These are phyloP conservation scores for Drosophila koepferae DNA, from an alignment of 2,888 invertebrate species.

Conservation along the genomic window DNA sequence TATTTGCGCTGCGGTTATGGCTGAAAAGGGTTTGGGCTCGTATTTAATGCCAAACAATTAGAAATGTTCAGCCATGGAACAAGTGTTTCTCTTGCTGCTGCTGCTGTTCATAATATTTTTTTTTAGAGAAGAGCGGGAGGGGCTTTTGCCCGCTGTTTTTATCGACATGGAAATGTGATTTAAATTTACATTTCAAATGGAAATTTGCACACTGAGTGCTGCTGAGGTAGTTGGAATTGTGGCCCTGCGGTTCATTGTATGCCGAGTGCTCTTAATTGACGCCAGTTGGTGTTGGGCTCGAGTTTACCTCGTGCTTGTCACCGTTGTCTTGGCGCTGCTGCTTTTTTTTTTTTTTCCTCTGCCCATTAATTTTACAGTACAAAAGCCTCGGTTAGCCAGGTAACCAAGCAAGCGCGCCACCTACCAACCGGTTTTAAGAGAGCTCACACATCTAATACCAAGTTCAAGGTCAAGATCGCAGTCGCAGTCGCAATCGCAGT, in stretches of 20 bases:
- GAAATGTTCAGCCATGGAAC: slow-evolving; percentile 50
- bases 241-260: slow-evolving; percentile 20
- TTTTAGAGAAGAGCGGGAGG: background rate
- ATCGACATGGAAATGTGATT: slow-evolving; percentile 58
- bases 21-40: slow-evolving; percentile 16
- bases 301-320: slow-evolving; percentile 58
- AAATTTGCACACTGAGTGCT: slow-evolving; percentile 37
- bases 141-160: slow-evolving; percentile 22
- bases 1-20: slow-evolving; percentile 54
- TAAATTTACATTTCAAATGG: slow-evolving; percentile 57
- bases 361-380: slow-evolving; percentile 68
- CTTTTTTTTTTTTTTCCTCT: slow-evolving; percentile 19
- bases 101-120: slow-evolving; percentile 20
- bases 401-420: slow-evolving; percentile 17
- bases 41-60: slow-evolving; percentile 49
- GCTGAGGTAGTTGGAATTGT: too few relatives aligned
- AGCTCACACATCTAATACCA: slow-evolving; percentile 78
- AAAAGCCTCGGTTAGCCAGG: slow-evolving; percentile 44
- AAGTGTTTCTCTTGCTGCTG: slow-evolving; percentile 40
- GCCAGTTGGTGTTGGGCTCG: slow-evolving; percentile 18
- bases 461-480: slow-evolving; percentile 74
- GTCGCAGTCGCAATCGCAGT: slow-evolving; percentile 23
- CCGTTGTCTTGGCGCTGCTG: slow-evolving; percentile 45
- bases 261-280: slow-evolving; percentile 18
- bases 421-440: slow-evolving; percentile 57